Percentiles rank a stretch among this genome's conserved stretches.
These are phyloP conservation scores for Drosophila setifemur DNA, from an alignment of 1,140 invertebrate species.

Conservation along the genomic window DNA sequence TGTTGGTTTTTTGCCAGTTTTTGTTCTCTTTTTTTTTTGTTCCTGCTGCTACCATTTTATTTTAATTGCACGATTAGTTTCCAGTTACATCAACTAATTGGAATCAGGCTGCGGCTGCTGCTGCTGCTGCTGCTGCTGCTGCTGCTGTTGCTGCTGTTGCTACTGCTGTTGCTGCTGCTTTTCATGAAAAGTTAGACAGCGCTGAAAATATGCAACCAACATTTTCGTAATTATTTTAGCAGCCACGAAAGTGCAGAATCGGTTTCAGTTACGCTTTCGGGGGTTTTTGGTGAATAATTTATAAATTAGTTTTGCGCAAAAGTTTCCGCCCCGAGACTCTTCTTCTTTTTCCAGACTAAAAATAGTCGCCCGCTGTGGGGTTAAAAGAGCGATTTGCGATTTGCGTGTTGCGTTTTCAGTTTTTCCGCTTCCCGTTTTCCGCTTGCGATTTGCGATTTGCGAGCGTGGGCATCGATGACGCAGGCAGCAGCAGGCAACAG, in stretches of 20 bases:
- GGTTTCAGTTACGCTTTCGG: neutral
- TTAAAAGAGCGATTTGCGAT: slow-evolving; percentile 21
- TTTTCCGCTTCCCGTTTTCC: neutral
- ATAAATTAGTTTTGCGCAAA: slow-evolving; percentile 24
- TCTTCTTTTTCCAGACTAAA: too few species aligned
- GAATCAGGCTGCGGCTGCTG: slow-evolving; percentile 11
- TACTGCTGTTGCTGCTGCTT: too few species aligned
- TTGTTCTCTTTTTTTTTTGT: too few species aligned
- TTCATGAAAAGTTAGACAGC: slow-evolving; percentile 8
- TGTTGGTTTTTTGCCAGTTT: too few species aligned
- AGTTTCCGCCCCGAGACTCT: slow-evolving; percentile 5
- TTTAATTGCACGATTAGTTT: neutral
- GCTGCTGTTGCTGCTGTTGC: too few species aligned
- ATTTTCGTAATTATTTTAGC: slow-evolving; percentile 31
- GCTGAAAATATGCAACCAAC: neutral
- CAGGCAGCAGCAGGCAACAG: slow-evolving; percentile 22
- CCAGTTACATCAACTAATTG: slow-evolving; percentile 3
- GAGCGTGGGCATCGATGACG: slow-evolving; percentile 50
- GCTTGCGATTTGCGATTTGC: neutral
- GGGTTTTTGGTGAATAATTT: slow-evolving; percentile 10
- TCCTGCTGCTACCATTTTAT: too few species aligned
- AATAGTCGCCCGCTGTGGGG: slow-evolving; percentile 19
- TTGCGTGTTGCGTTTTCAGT: neutral
- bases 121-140: too few species aligned
- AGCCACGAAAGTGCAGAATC: slow-evolving; percentile 12